Base-by-base conservation (phyloP, 2,113 vertebrate genomes). In the Colius striatus region DNA sequence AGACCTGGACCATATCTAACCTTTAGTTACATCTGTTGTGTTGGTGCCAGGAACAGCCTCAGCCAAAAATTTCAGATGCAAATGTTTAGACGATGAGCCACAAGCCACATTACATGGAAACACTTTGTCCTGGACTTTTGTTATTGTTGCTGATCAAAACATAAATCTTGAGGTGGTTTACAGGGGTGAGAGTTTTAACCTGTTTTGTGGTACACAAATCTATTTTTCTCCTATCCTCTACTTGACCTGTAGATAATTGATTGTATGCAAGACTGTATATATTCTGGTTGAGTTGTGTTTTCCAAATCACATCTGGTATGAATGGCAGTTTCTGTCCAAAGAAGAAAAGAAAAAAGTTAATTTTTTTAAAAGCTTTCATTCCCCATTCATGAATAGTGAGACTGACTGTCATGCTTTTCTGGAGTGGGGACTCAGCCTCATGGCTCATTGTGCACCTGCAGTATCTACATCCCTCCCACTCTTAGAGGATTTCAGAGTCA, bases 101-200 rank as follows among this genome's bases (percentile, higher is more conserved):
- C 16, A 58, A 66, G 38, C 57, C 41, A 57, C 20, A 32, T 27
- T 41, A 50, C 6, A 34, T 3, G 13, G 54, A 76, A 65, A 88
- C 2, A 11, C 17, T 73, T 63, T 45, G 51, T 55, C 36, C 79
- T 45, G 30, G 5, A 26, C 15, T 75, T 60, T 29, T 65, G 22
- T 73, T 83, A 48, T 19, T 34, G 16, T 10, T 81, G 36, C 18
- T 71, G 43, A 53, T 41, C 27, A 66, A 66, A 91, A 71, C 55
- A 51, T 51, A 72, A 74, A 74, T 3, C 32, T 26, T 43, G 17
- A 38, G 9, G 21, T 38, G 7, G 5, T 71, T 82, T 72, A 67
- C 23, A 26, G 12, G 16, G 3, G 8, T 32, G 20, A 30, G 1
- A 0, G 2, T 2, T 73, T 78, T 58, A 65, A 20, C 2, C 8